Evolutionary conservation across 2,888 invertebrate species (phyloP).

Genomic region (Dusona sp.): DNA sequence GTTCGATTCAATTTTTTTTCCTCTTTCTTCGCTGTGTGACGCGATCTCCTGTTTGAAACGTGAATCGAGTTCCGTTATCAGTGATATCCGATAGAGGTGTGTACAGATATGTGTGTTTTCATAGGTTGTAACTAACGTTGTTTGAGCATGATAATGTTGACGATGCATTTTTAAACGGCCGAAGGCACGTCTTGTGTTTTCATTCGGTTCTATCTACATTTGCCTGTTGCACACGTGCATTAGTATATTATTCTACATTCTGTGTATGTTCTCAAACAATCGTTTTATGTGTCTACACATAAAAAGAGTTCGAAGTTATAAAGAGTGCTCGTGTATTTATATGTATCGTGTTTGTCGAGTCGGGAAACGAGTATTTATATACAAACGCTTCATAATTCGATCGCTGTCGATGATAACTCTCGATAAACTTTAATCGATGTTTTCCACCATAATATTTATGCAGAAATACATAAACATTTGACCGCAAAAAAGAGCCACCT

Average conservation of each 20-base stretch:
- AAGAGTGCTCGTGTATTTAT: background rate
- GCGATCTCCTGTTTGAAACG: background rate
- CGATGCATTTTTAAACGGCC: conserved; percentile 28
- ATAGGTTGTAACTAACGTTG: background rate
- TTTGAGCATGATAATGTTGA: conserved; percentile 5
- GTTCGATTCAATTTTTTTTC: conserved; percentile 12
- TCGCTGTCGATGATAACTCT: background rate
- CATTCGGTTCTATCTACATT: conserved; percentile 60
- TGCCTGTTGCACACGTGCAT: conserved; percentile 70
- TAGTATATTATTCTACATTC: conserved; percentile 27
- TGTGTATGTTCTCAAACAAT: conserved; percentile 31
- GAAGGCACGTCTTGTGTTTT: conserved; percentile 33
- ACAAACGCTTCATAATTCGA: background rate
- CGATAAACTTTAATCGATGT: background rate
- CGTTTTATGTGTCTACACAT: conserved; percentile 2
- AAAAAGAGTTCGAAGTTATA: background rate
- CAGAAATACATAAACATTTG: background rate
- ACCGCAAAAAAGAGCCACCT: background rate
- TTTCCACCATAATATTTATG: background rate
- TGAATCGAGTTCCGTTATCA: conserved; percentile 43
- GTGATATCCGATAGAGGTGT: conserved; percentile 37
- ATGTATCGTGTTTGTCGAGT: background rate
- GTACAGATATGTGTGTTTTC: background rate
- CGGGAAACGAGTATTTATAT: background rate
- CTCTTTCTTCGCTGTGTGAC: background rate